These are phyloP conservation scores for Sylvietta virens DNA, from an alignment of 2,113 vertebrate genomes.

Conservation along the genomic window DNA sequence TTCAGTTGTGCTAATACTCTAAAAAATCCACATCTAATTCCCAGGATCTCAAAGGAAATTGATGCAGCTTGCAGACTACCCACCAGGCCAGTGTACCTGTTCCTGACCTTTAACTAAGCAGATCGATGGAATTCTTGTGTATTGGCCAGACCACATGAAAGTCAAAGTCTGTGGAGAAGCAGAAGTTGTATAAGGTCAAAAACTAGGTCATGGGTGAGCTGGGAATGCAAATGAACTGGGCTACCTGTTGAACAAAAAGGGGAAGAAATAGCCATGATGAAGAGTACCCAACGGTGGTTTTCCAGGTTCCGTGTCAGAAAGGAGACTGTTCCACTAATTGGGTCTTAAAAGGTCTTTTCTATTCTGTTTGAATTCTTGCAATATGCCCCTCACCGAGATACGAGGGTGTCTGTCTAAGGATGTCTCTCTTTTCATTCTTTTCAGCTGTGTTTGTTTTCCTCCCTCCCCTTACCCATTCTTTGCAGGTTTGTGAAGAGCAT, in stretches of 20 bases:
- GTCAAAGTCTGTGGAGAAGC: neutral
- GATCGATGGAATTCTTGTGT: neutral
- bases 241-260: neutral
- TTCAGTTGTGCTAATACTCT: neutral
- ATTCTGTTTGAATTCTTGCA: slow-evolving; percentile 44
- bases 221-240: neutral
- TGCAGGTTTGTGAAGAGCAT: slow-evolving; percentile 46
- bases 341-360: slow-evolving; percentile 53
- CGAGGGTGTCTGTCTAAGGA: slow-evolving; percentile 48
- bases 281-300: neutral
- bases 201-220: neutral
- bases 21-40: neutral
- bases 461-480: slow-evolving; percentile 23
- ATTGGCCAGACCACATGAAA: neutral
- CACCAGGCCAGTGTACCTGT: neutral
- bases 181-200: neutral
- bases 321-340: slow-evolving; percentile 42
- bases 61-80: neutral
- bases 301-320: neutral
- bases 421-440: neutral
- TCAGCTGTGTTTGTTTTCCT: slow-evolving; percentile 24
- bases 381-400: neutral
- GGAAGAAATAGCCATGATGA: neutral
- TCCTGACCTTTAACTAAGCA: neutral
- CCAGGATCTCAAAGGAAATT: neutral